phyloP scores from a whole-genome alignment of 35 echinoderm and acorn worm genomes.

The Apostichopus japonicus region DNA sequence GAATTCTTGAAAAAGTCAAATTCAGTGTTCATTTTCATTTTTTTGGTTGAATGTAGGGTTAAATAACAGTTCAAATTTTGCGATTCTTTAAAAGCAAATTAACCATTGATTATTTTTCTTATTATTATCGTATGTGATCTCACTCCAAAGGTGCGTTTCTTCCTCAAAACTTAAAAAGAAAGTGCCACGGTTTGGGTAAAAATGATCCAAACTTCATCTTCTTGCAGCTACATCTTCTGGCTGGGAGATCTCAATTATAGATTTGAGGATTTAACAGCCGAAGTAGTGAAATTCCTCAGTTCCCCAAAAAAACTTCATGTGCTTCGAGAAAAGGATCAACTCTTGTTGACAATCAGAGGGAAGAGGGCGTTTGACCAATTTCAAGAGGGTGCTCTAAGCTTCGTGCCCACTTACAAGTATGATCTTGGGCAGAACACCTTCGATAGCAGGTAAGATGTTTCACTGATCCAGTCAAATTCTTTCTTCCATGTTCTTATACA shows the following conservation, averaged over 20 bases:
- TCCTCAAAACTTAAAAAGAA: too few species aligned
- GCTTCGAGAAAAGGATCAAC: conserved; percentile 84
- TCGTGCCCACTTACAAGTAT: conserved; percentile 97
- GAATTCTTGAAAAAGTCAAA: too few species aligned
- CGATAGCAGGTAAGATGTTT: conserved; percentile 75
- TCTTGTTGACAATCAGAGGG: conserved; percentile 64
- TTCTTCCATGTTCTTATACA: too few species aligned
- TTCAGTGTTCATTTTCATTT: too few species aligned
- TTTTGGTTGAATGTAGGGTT: too few species aligned
- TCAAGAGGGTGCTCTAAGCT: conserved; percentile 66
- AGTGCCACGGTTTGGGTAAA: too few species aligned
- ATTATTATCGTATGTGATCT: too few species aligned
- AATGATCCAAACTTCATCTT: neutral
- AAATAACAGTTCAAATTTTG: too few species aligned
- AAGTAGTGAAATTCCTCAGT: conserved; percentile 71
- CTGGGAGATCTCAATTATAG: conserved; percentile 96
- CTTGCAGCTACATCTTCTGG: conserved; percentile 84
- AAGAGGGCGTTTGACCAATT: conserved; percentile 75
- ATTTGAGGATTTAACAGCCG: conserved; percentile 70
- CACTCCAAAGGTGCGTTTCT: too few species aligned
- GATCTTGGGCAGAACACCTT: conserved; percentile 67
- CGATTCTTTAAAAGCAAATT: too few species aligned
- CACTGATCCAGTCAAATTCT: neutral
- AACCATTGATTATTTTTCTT: too few species aligned
- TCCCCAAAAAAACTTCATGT: conserved; percentile 73